phyloP scores from a whole-genome alignment of 2,113 vertebrate genomes.

The Ondatra zibethicus region DNA sequence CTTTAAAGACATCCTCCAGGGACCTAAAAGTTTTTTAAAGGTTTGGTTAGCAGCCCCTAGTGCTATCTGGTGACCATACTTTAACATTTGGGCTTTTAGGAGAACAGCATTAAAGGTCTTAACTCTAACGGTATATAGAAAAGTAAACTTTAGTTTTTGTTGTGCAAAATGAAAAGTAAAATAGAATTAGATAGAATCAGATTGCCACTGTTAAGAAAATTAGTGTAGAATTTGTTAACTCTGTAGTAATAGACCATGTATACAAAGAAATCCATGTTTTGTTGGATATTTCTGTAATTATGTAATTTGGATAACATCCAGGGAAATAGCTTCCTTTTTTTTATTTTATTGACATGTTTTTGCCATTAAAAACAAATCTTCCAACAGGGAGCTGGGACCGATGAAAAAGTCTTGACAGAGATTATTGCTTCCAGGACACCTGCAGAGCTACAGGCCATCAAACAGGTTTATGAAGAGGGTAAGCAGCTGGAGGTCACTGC shows the following conservation, averaged over 20 bases:
- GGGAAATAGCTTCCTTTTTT: background rate
- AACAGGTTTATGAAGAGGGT: constrained; percentile 95
- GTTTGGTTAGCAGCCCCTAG: background rate
- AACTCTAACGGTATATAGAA: background rate
- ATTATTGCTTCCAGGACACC: constrained; percentile 95
- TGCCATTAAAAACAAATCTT: constrained; percentile 40
- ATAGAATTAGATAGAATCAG: background rate
- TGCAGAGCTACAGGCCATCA: constrained; percentile 89
- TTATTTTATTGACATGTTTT: background rate
- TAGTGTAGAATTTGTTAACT: constrained; percentile 2
- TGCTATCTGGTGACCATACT: too few relatives aligned
- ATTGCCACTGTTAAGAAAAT: background rate
- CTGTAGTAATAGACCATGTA: background rate
- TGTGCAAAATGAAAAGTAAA: constrained; percentile 18
- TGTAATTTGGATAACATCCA: background rate
- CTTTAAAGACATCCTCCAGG: background rate
- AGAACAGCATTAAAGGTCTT: background rate
- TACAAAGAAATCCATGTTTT: background rate
- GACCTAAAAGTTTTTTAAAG: background rate
- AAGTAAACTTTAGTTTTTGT: background rate
- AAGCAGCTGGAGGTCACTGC: background rate
- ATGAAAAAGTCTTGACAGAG: constrained; percentile 95
- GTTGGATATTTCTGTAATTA: background rate
- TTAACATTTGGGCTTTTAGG: background rate
- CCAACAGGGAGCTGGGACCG: constrained; percentile 93